Evolutionary conservation across 2,797 vertebrate genomes (phyloP).

Genomic region (Amblyopsis hoosieri): DNA sequence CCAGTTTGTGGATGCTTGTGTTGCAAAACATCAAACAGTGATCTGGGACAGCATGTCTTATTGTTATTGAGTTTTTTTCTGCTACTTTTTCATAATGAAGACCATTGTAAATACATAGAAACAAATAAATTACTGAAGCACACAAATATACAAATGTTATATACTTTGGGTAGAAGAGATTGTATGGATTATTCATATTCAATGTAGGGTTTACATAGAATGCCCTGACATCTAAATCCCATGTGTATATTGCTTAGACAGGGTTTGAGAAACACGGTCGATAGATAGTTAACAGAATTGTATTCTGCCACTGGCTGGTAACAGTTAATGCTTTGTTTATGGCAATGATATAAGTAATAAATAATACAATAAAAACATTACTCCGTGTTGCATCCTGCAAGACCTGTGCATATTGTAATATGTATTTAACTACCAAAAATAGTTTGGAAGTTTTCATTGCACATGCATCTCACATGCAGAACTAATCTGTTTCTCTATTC

Average conservation of each 20-base stretch:
- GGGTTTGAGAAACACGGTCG: not conserved
- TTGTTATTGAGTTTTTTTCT: not conserved
- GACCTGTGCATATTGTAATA: too few species aligned
- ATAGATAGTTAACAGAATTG: conserved; percentile 20
- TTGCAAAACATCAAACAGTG: too few species aligned
- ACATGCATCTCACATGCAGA: too few species aligned
- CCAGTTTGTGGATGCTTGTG: too few species aligned
- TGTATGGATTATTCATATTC: conserved; percentile 7
- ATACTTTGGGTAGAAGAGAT: not conserved
- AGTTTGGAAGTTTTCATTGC: too few species aligned
- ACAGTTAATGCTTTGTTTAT: conserved; percentile 2
- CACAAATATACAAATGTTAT: conserved; percentile 7
- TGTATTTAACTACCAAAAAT: too few species aligned
- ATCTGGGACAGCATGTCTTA: too few species aligned
- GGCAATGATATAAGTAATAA: not conserved
- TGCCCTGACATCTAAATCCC: not conserved
- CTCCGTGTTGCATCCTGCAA: not conserved
- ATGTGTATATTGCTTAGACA: not conserved
- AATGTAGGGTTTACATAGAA: not conserved
- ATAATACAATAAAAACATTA: conserved; percentile 2
- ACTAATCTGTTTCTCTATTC: too few species aligned
- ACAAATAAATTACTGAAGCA: too few species aligned
- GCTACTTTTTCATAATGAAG: not conserved
- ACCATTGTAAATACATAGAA: too few species aligned
- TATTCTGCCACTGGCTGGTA: conserved; percentile 2